Base-by-base conservation (phyloP, 2,797 vertebrate species). In the Neosalanx taihuensis region DNA sequence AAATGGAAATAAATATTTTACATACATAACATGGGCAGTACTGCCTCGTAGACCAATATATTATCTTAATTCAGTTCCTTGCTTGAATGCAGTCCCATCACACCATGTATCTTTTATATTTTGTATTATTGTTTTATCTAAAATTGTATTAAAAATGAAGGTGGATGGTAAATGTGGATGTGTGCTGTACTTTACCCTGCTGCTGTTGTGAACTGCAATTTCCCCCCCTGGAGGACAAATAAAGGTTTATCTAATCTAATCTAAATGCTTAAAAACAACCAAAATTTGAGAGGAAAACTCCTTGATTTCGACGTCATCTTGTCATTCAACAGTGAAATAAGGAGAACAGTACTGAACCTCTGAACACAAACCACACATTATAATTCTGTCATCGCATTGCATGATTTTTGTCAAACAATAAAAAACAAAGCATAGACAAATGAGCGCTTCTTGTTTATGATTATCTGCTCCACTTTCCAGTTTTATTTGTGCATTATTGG, bases 331-430 rank as follows among this genome's bases (percentile, higher is more conserved):
- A 71, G 67, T 59, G 69, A 70, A 26, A 65, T 62, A 59, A 65
- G 67, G 78, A 74, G 73, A 80, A 73, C 76, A 62, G 74, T 69
- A 70, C 66, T 76, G 64, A 71, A 77, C n/a, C 33, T 67, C n/a
- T 70, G 71, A 64, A 18, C 37, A 60, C 30, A 18, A 67, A 69
- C 64, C 26, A 5, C 13, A 69, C 66, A 73, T 63, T 74, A 74
- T 37, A 35, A 64, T 46, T 65, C 30, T 71, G 17, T 67, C 31
- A 62, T 10, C 23, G 63, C 62, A 56, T 56, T 72, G 53, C 20
- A 63, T 37, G 20, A 4, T n/a, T 46, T 46, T 70, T 31, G 23
- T 41, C 1, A 12, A 63, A 31, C 17, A 31, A 30, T 33, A 31
- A 3, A 5, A 59, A 3, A 18, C 31, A 49, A 59, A 46, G 7